Evolutionary conservation across 2,888 invertebrate genomes (phyloP).

Genomic region (Metellina segmentata): DNA sequence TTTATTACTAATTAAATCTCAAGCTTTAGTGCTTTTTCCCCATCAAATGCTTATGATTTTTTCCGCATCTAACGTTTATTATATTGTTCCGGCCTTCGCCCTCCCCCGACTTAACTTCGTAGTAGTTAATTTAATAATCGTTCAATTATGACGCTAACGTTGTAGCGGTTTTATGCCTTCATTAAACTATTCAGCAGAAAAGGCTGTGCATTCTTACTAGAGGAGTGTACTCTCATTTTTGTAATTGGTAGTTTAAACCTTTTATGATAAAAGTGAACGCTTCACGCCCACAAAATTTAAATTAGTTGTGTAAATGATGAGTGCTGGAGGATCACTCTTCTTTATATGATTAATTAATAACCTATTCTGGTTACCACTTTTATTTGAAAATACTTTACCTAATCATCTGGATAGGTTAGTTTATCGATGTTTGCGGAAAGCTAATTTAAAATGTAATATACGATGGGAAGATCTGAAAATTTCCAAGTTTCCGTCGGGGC

Average conservation of each 20-base stretch:
- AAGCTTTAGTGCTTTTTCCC: neutral
- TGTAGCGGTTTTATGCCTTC: neutral
- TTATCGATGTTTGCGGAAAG: too few species aligned
- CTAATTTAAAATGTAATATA: too few species aligned
- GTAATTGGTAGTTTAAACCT: neutral
- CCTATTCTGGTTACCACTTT: too few species aligned
- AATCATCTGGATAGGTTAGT: too few species aligned
- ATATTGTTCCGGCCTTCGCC: neutral
- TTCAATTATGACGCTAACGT: conserved; percentile 18
- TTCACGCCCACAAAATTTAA: neutral
- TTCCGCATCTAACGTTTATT: neutral
- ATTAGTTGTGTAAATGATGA: neutral
- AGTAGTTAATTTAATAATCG: conserved; percentile 45
- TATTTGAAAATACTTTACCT: too few species aligned
- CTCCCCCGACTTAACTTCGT: neutral
- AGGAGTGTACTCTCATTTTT: neutral
- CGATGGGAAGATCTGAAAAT: too few species aligned
- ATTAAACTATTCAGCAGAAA: conserved; percentile 15
- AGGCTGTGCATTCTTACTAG: neutral
- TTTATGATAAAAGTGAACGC: neutral
- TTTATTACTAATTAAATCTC: conserved; percentile 50
- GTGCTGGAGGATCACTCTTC: neutral
- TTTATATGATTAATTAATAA: neutral
- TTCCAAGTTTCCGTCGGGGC: too few species aligned
- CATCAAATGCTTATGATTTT: conserved; percentile 6